Evolutionary conservation across 2,888 invertebrate species (phyloP), one percentile per base, ranked within the genome.

Genomic region (Ectemnius lituratus): DNA sequence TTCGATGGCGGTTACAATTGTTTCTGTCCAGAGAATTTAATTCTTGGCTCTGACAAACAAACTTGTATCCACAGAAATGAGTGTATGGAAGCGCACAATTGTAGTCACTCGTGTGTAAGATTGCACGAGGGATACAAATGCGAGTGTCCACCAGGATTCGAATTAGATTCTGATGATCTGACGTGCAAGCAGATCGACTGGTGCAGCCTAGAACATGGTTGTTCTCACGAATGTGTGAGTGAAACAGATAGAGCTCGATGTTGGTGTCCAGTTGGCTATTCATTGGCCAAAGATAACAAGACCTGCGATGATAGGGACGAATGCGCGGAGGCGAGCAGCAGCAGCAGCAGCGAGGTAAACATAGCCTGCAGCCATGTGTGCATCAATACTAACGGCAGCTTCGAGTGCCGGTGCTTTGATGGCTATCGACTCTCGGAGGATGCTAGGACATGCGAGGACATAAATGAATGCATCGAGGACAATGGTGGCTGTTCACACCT

Each of bases 221-320:
- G 95, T 86, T 92, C 93, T 2, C 94, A 95, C 73, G 91, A 92
- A 46, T 95, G 95, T 80, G 86, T 91, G 6, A 93, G 93, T 73
- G 91, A 90, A n/a, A 91, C 91, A 56, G 91, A 91, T 62, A 92
- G 92, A 37, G 93, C 93, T 57, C 92, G 92, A 73, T 93, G 93
- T 66, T 81, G 82, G 8, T 92, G 92, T 69, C 91, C 91, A 0
- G 16, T 80, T 0, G 92, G 92, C 1, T 92, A 91, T 79, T 76
- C 57, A 79, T 85, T 88, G n/a, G 71, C 75, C 4, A 27, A 67
- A 8, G 84, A 86, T 62, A 74, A 79, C n/a, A 74, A 37, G n/a
- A 85, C 78, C 3, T 88, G 88, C 67, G 88, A 89, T 71, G 93
- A 93, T 76, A 85, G 91, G 3, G 91, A 93, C 78, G 93, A 93